A percentile compares a stretch with the other conserved stretches of the same genome.
phyloP scores from a whole-genome alignment of 2,797 vertebrate genomes.

The Diceros bicornis region DNA sequence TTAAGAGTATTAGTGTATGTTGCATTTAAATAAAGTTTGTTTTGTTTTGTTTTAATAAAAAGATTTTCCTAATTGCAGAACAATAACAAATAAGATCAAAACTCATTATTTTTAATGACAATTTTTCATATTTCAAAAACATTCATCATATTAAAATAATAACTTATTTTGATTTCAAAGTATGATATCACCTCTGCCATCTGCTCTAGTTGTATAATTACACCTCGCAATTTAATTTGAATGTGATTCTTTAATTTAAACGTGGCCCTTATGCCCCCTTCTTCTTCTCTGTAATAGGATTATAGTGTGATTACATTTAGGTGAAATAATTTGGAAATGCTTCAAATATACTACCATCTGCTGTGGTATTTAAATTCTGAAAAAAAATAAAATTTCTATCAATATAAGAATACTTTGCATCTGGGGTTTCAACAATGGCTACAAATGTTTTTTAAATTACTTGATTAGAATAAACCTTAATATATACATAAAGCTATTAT shows the following conservation, averaged over 20 bases:
- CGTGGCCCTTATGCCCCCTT: background rate
- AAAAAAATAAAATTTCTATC: background rate
- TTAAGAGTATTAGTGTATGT: background rate
- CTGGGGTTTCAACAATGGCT: background rate
- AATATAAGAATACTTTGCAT: slow-evolving; percentile 54
- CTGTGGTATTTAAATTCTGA: slow-evolving; percentile 74
- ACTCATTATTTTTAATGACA: slow-evolving; percentile 2
- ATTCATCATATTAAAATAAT: slow-evolving; percentile 73
- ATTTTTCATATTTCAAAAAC: slow-evolving; percentile 27
- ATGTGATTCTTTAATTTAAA: slow-evolving; percentile 73
- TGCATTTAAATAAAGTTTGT: background rate
- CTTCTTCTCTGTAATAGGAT: slow-evolving; percentile 68
- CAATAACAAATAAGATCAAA: background rate
- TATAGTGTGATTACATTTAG: slow-evolving; percentile 79
- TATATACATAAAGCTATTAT: background rate
- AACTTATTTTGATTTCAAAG: slow-evolving; percentile 70
- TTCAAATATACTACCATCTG: slow-evolving; percentile 78
- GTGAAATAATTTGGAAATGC: slow-evolving; percentile 64
- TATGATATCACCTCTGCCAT: slow-evolving; percentile 58
- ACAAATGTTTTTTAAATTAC: slow-evolving; percentile 24
- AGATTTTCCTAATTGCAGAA: background rate
- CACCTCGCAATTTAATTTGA: slow-evolving; percentile 72
- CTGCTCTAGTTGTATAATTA: slow-evolving; percentile 76
- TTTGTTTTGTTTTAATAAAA: background rate
- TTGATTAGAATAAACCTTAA: slow-evolving; percentile 21